These are phyloP conservation scores for Pygmarrhopalites habei DNA, from an alignment of 1,140 invertebrate species.

Conservation along the genomic window DNA sequence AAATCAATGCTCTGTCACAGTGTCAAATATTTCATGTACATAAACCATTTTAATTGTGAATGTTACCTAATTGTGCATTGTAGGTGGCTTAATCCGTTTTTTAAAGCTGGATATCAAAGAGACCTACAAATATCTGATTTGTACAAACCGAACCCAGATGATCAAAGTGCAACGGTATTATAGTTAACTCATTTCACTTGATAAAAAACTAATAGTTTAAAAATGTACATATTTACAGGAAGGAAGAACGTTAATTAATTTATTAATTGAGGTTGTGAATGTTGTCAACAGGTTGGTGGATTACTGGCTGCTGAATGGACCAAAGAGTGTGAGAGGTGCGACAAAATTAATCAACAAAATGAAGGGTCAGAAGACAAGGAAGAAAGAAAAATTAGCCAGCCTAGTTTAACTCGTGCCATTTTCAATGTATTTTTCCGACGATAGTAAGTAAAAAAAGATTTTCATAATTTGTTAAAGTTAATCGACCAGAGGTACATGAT, in stretches of 20 bases:
- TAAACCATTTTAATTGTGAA: not conserved
- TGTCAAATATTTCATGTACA: not conserved
- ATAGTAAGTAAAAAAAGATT: too few relatives aligned
- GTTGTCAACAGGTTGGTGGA: not conserved
- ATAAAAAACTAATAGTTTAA: too few relatives aligned
- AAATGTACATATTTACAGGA: too few relatives aligned
- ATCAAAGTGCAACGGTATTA: not conserved
- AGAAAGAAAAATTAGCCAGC: slow-evolving; percentile 34
- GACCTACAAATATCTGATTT: slow-evolving; percentile 42
- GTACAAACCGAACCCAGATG: slow-evolving; percentile 38
- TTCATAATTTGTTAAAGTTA: too few relatives aligned
- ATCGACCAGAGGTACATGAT: too few relatives aligned
- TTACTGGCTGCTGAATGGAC: slow-evolving; percentile 42
- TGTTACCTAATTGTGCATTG: not conserved
- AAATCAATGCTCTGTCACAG: not conserved
- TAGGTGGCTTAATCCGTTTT: slow-evolving; percentile 40
- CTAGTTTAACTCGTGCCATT: slow-evolving; percentile 42
- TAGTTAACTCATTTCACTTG: too few relatives aligned
- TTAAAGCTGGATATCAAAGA: slow-evolving; percentile 37
- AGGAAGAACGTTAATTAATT: too few relatives aligned
- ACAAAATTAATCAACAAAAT: slow-evolving; percentile 3
- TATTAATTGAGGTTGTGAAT: too few relatives aligned
- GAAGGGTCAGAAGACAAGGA: not conserved
- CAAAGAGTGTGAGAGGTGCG: slow-evolving; percentile 42
- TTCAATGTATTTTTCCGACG: slow-evolving; percentile 42